Evolutionary conservation across 2,888 invertebrate genomes (phyloP).

Genomic region (Hypomecis atomaria): DNA sequence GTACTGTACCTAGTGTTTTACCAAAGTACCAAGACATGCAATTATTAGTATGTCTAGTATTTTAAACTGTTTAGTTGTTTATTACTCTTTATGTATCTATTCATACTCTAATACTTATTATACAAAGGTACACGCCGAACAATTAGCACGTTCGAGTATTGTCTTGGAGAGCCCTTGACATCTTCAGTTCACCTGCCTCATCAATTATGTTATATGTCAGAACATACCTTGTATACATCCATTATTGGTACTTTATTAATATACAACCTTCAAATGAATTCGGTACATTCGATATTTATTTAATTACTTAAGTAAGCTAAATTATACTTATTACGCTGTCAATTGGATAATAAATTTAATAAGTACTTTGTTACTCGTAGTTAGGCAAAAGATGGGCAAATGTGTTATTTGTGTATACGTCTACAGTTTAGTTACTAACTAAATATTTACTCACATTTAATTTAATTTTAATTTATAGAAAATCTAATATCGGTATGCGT

Average conservation of each 20-base stretch:
- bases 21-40: too few species aligned
- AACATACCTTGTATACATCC: slow-evolving; percentile 11
- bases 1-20: too few species aligned
- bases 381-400: too few species aligned
- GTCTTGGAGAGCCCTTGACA: slow-evolving; percentile 39
- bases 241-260: slow-evolving; percentile 20
- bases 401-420: too few species aligned
- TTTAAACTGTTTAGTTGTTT: not conserved
- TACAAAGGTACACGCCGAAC: slow-evolving; percentile 6
- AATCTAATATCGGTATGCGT: too few species aligned
- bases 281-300: slow-evolving; percentile 9
- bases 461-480: too few species aligned
- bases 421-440: too few species aligned
- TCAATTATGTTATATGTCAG: slow-evolving; percentile 30
- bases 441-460: too few species aligned
- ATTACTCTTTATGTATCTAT: slow-evolving; percentile 6
- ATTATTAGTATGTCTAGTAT: not conserved
- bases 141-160: slow-evolving; percentile 25
- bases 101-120: not conserved
- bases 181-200: slow-evolving; percentile 27
- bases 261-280: slow-evolving; percentile 12
- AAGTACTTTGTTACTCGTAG: too few species aligned
- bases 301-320: slow-evolving; percentile 1
- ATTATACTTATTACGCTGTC: slow-evolving; percentile 17
- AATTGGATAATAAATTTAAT: slow-evolving; percentile 7